These are phyloP conservation scores for Chrysolina americana DNA, from an alignment of 2,888 invertebrate genomes.

Conservation along the genomic window DNA sequence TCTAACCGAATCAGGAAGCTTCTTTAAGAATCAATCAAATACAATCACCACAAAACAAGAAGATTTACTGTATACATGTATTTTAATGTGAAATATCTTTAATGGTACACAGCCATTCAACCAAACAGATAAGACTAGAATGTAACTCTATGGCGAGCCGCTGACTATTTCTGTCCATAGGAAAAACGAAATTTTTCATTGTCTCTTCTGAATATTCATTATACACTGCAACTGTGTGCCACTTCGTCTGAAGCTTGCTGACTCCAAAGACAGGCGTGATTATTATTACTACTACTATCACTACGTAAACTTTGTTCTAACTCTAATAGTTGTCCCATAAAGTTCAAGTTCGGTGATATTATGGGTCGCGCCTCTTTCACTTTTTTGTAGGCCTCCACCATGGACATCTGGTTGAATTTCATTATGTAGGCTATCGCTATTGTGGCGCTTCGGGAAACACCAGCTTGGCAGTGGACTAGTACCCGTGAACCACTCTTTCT, in stretches of 20 bases:
- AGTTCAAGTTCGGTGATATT: conserved; percentile 95
- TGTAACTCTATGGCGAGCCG: conserved; percentile 63
- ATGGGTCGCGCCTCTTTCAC: conserved; percentile 90
- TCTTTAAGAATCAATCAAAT: conserved; percentile 35
- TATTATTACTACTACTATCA: conserved; percentile 65
- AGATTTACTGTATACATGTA: conserved; percentile 49
- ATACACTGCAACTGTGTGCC: conserved; percentile 73
- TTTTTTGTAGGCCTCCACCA: conserved; percentile 89
- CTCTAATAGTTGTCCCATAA: conserved; percentile 92
- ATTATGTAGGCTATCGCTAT: conserved; percentile 96
- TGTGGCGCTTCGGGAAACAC: conserved; percentile 94
- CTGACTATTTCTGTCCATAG: conserved; percentile 51
- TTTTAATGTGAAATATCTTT: conserved; percentile 58
- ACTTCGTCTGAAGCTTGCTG: conserved; percentile 72
- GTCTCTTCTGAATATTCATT: conserved; percentile 53
- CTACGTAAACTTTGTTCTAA: conserved; percentile 80
- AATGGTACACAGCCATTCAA: conserved; percentile 69
- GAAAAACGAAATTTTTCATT: conserved; percentile 35
- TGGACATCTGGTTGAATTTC: conserved; percentile 86
- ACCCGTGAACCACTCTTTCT: conserved; percentile 81
- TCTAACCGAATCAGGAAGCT: conserved; percentile 38
- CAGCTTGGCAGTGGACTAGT: conserved; percentile 95
- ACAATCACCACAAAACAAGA: conserved; percentile 30
- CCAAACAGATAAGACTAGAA: conserved; percentile 64
- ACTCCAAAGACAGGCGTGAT: conserved; percentile 72